These are phyloP conservation scores for Chaenocephalus aceratus DNA, from an alignment of 2,113 vertebrate species.

Conservation along the genomic window DNA sequence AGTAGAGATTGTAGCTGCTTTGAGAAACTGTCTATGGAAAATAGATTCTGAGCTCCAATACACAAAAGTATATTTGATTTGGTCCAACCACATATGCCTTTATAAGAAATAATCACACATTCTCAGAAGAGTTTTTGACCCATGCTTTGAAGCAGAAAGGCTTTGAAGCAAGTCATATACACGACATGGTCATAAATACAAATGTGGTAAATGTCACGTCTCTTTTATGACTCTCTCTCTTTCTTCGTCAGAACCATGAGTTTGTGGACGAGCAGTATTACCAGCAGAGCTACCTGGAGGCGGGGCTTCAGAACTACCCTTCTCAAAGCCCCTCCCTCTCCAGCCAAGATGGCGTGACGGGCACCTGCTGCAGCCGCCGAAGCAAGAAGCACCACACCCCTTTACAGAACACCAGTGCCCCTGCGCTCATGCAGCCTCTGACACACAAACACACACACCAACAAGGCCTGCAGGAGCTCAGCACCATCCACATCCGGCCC, in stretches of 20 bases:
- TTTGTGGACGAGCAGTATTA: slow-evolving; percentile 97
- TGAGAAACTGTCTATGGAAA: background rate
- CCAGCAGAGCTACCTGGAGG: slow-evolving; percentile 97
- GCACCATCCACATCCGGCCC: slow-evolving; percentile 97
- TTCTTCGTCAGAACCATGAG: slow-evolving; percentile 92
- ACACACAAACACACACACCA: slow-evolving; percentile 88
- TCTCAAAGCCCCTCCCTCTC: slow-evolving; percentile 93
- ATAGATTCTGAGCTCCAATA: background rate
- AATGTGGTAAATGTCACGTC: slow-evolving; percentile 28
- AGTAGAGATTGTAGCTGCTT: background rate
- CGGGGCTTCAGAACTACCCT: slow-evolving; percentile 91
- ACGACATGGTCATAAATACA: slow-evolving; percentile 40
- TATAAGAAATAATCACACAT: slow-evolving; percentile 28
- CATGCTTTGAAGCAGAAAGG: slow-evolving; percentile 33
- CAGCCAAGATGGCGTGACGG: slow-evolving; percentile 88
- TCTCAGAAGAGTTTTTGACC: slow-evolving; percentile 31
- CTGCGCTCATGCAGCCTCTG: slow-evolving; percentile 90
- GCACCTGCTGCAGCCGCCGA: slow-evolving; percentile 94
- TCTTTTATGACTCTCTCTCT: slow-evolving; percentile 13
- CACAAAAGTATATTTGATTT: background rate
- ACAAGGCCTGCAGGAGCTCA: slow-evolving; percentile 96
- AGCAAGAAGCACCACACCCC: slow-evolving; percentile 91
- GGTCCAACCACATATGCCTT: background rate
- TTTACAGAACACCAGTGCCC: slow-evolving; percentile 90
- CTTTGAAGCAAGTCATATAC: slow-evolving; percentile 14